phyloP scores from a whole-genome alignment of 1,140 invertebrate species.

The Nylanderia fulva region DNA sequence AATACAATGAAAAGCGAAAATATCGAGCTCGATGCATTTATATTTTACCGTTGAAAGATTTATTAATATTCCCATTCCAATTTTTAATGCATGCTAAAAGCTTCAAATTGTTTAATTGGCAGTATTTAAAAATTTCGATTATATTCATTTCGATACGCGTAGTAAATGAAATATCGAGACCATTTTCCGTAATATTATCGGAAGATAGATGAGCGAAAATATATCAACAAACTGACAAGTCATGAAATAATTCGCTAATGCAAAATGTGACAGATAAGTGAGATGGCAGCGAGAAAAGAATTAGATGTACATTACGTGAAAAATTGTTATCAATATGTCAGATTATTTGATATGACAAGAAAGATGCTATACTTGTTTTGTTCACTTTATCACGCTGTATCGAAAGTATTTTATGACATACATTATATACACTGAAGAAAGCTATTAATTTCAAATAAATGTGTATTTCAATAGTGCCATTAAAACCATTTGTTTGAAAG shows the following conservation, averaged over 20 bases:
- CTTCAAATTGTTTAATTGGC: constrained; percentile 33
- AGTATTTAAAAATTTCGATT: constrained; percentile 16
- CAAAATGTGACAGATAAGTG: not conserved
- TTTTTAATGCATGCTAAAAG: constrained; percentile 41
- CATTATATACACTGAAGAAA: too few relatives aligned
- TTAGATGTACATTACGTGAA: not conserved
- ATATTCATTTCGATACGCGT: not conserved
- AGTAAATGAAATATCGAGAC: not conserved
- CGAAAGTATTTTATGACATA: not conserved
- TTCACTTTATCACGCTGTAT: not conserved
- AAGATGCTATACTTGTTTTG: not conserved
- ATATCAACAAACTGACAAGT: not conserved
- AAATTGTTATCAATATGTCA: not conserved
- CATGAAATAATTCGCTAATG: not conserved
- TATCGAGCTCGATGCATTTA: not conserved
- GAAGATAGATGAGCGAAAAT: not conserved
- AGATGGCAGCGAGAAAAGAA: not conserved
- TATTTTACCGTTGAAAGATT: constrained; percentile 27
- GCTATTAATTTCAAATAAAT: too few relatives aligned
- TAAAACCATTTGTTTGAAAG: too few relatives aligned
- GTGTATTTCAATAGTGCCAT: too few relatives aligned
- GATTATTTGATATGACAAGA: not conserved
- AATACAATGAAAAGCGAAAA: constrained; percentile 9
- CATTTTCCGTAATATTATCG: not conserved
- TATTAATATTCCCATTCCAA: constrained; percentile 22